Evolutionary conservation across 35 echinoderm and acorn worm species (phyloP), one percentile per base, ranked within the genome.

Genomic region (Diadema setosum): DNA sequence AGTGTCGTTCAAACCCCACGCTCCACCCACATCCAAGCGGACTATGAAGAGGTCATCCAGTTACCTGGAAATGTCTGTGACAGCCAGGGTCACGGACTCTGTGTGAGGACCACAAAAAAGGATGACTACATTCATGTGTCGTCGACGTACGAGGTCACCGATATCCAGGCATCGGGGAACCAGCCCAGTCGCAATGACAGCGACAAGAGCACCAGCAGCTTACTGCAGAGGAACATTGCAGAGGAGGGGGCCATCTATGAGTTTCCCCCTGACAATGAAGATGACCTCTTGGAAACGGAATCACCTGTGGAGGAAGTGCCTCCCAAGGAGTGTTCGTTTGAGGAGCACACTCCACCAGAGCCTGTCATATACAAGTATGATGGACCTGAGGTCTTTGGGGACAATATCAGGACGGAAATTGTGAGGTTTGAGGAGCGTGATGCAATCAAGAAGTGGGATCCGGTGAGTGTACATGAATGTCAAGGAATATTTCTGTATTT

Each of bases 401-500:
- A 83, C 9, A 86, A 87, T 45, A 90, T 92, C 37, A 92, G 85
- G 32, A 96, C 73, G 11, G 94, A 96, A 65, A 45, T 91, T 64
- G 69, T 92, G 3, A 87, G 82, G 48, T 34, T 91, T 41, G 81
- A 88, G 50, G 94, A 96, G 32, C 87, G 89, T 52, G 94, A 96
- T 84, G 85, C 80, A 40, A 90, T 96, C 26, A 96, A 75, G 64
- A 96, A 96, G 46, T 96, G 94, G 94, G 84, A 96, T 69, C 94
- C 94, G 61, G 94, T 96, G 81, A 96, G 94, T 88, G 73, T 18
- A 11, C 32, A 63, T 5, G 32, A n/a, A n/a, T n/a, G n/a, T n/a
- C n/a, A n/a, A n/a, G n/a, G n/a, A n/a, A n/a, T n/a, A n/a, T n/a
- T n/a, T n/a, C n/a, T n/a, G n/a, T n/a, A n/a, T n/a, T n/a, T n/a